These are phyloP conservation scores for Musca domestica DNA, from an alignment of 1,140 invertebrate species.

Conservation along the genomic window DNA sequence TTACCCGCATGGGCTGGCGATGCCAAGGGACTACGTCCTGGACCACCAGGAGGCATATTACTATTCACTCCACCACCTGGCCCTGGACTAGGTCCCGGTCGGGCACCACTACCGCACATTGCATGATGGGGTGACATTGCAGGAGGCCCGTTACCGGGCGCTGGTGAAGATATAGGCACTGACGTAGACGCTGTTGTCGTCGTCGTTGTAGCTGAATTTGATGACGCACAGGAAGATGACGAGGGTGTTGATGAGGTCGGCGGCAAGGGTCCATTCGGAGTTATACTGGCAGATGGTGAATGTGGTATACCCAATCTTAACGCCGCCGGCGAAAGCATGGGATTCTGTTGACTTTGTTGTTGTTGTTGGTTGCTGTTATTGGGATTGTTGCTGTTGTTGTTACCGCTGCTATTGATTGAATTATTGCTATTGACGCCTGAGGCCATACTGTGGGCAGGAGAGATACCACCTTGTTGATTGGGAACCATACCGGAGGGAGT, in stretches of 20 bases:
- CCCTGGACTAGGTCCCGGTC: conserved; percentile 38
- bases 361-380: conserved; percentile 45
- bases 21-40: conserved; percentile 47
- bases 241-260: conserved; percentile 28
- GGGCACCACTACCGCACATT: conserved; percentile 38
- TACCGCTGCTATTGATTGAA: conserved; percentile 29
- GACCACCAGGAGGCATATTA: neutral
- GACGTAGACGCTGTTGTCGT: conserved; percentile 42
- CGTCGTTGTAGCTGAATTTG: conserved; percentile 24
- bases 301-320: conserved; percentile 41
- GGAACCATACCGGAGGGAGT: conserved; percentile 29
- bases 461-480: conserved; percentile 26
- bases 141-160: conserved; percentile 34
- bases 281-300: conserved; percentile 27
- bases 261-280: conserved; percentile 42
- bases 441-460: conserved; percentile 26
- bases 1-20: conserved; percentile 36
- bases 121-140: conserved; percentile 50
- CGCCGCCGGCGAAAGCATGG: conserved; percentile 40
- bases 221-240: conserved; percentile 25
- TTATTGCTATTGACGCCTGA: conserved; percentile 28
- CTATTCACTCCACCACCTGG: conserved; percentile 27
- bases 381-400: conserved; percentile 38
- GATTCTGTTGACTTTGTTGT: conserved; percentile 40
- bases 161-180: conserved; percentile 52